Conservation (phyloP, 2,113 vertebrate species). For the Spheniscus mendiculus region DNA sequence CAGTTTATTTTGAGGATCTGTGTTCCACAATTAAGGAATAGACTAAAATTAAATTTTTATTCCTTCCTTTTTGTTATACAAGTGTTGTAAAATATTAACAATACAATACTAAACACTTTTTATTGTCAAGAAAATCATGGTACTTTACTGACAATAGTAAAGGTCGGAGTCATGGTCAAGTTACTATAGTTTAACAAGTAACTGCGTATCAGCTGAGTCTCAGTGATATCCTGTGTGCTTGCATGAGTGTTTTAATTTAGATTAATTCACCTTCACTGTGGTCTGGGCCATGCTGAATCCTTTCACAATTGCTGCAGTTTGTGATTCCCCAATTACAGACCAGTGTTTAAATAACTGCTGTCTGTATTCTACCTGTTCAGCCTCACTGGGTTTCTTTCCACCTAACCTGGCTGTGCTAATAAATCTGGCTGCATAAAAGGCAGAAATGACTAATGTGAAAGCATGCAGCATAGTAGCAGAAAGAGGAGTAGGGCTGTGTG, state of each 20-base stretch:
- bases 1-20: background rate
- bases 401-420: background rate
- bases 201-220: background rate
- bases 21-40: background rate
- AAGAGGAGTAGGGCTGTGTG: background rate
- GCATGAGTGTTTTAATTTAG: background rate
- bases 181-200: background rate
- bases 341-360: background rate
- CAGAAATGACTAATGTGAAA: background rate
- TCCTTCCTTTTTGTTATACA: background rate
- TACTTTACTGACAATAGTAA: background rate
- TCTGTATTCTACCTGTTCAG: background rate
- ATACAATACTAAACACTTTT: background rate
- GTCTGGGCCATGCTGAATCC: background rate
- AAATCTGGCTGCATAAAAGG: background rate
- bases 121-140: background rate
- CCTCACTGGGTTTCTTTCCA: background rate
- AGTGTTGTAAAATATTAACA: background rate
- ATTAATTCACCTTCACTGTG: background rate
- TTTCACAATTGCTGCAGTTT: background rate
- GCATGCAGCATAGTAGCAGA: background rate
- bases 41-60: background rate
- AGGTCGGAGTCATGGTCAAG: background rate
- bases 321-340: background rate
- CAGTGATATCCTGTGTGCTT: background rate